Percentiles rank a stretch among this genome's conserved stretches.
phyloP scores from a whole-genome alignment of 2,888 invertebrate species.

The Cheilosia soror region DNA sequence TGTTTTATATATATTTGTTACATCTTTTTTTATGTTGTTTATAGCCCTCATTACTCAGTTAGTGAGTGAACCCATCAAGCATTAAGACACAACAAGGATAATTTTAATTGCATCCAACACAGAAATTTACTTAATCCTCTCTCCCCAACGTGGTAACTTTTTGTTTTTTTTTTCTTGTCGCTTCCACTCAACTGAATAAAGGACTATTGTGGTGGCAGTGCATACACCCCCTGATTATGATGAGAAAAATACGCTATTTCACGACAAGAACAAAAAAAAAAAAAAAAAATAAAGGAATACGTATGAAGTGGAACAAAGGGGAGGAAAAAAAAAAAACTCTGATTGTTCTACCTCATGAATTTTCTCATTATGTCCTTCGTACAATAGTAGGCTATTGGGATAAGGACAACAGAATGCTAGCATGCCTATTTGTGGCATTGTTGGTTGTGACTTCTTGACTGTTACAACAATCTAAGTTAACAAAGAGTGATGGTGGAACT shows the following conservation, averaged over 20 bases:
- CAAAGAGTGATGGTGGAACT: slow-evolving; percentile 19
- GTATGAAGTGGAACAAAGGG: slow-evolving; percentile 19
- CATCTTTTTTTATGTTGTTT: slow-evolving; percentile 60
- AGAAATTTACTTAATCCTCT: slow-evolving; percentile 74
- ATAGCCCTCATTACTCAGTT: slow-evolving; percentile 61
- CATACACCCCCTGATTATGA: slow-evolving; percentile 43
- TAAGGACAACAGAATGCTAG: slow-evolving; percentile 51
- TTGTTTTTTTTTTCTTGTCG: background rate
- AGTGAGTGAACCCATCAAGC: slow-evolving; percentile 67
- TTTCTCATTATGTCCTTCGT: slow-evolving; percentile 71
- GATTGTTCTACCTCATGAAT: slow-evolving; percentile 66
- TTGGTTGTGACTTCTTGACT: slow-evolving; percentile 41
- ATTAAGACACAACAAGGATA: slow-evolving; percentile 73
- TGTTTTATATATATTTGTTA: slow-evolving; percentile 24
- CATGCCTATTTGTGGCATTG: slow-evolving; percentile 56
- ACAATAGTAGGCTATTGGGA: slow-evolving; percentile 58
- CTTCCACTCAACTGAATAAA: slow-evolving; percentile 66
- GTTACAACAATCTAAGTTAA: slow-evolving; percentile 14
- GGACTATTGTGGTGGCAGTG: slow-evolving; percentile 55
- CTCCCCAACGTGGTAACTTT: slow-evolving; percentile 57
- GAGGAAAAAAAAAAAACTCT: slow-evolving; percentile 19
- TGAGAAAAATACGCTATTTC: slow-evolving; percentile 32
- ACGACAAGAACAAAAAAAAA: slow-evolving; percentile 1
- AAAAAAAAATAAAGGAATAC: slow-evolving; percentile 6
- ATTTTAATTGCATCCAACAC: slow-evolving; percentile 75